Evolutionary conservation across 1,140 invertebrate genomes (phyloP), one percentile per base, ranked within the genome.

Genomic region (Heliconius himera): DNA sequence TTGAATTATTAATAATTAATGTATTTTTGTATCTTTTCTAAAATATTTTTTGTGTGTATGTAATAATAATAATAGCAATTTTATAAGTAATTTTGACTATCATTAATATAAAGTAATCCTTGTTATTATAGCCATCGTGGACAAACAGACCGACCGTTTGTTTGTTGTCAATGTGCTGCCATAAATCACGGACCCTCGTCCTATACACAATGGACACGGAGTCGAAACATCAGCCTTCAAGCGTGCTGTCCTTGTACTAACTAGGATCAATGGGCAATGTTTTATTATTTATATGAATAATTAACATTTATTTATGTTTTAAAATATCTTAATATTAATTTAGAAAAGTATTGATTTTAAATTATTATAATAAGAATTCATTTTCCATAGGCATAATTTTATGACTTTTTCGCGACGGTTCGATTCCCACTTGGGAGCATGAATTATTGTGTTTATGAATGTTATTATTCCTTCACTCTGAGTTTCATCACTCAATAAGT

Each of bases 181-280:
- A 90, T 91, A 90, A 91, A 91, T 91, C 88, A 89, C 87, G 73
- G 85, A 91, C 90, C 90, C 89, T 92, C 84, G 89, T 91, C 89
- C 80, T 84, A 87, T 88, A 87, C 85, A 90, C 90, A 91, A 89
- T 90, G 88, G 87, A 88, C 83, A 87, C 78, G 72, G 77, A 86
- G 85, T 85, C 88, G 85, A 90, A 90, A 89, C 84, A 85, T 90
- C 85, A 85, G 84, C 83, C 75, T 81, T 82, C 82, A 81, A 56
- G 78, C 77, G 74, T 16, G 70, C 66, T 73, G 75, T 81, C 56
- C 78, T 70, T 70, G 72, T 70, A 56, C 60, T 84, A 82, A 84
- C 76, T 72, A 78, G 78, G 78, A 80, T 82, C 78, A 80, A 81
- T 82, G 73, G 22, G 41, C 75, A 73, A 80, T 73, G 74, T 76